Conservation (phyloP, 2,888 invertebrate species). For the Ischnus inquisitorius region DNA sequence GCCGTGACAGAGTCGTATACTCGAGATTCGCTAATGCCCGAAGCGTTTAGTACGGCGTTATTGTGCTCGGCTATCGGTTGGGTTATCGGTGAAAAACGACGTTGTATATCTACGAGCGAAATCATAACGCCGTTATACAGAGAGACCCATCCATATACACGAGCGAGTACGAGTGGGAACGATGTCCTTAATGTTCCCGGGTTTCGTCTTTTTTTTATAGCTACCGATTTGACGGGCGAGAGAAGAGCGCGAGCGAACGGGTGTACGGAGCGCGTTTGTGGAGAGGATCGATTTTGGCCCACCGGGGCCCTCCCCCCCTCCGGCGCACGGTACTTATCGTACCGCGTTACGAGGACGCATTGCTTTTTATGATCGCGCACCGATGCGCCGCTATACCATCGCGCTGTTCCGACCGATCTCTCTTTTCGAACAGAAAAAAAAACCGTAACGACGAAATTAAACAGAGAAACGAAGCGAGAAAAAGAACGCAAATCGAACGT, state of each 20-base stretch:
- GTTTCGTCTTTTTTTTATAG: slow-evolving; percentile 81
- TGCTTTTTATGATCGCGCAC: slow-evolving; percentile 81
- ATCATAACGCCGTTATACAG: slow-evolving; percentile 82
- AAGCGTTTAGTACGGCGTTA: slow-evolving; percentile 75
- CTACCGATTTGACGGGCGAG: slow-evolving; percentile 79
- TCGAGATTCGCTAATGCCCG: slow-evolving; percentile 73
- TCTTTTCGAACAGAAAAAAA: slow-evolving; percentile 15
- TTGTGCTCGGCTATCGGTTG: slow-evolving; percentile 64
- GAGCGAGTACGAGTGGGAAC: slow-evolving; percentile 13
- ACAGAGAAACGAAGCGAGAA: slow-evolving; percentile 65
- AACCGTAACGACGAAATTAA: slow-evolving; percentile 73
- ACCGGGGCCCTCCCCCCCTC: slow-evolving; percentile 72
- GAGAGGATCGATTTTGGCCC: slow-evolving; percentile 81
- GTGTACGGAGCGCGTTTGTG: slow-evolving; percentile 33
- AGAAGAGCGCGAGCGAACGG: slow-evolving; percentile 43
- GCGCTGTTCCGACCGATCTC: slow-evolving; percentile 78
- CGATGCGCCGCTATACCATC: slow-evolving; percentile 66
- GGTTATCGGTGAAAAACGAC: slow-evolving; percentile 55
- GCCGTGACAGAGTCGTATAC: slow-evolving; percentile 30
- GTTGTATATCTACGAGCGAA: slow-evolving; percentile 76
- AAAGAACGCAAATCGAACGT: slow-evolving; percentile 47
- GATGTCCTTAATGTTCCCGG: slow-evolving; percentile 64
- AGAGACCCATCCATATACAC: slow-evolving; percentile 43
- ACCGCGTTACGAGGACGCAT: slow-evolving; percentile 84
- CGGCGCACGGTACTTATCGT: slow-evolving; percentile 82